phyloP scores from a whole-genome alignment of 2,888 invertebrate species.

The Caradrina kadenii region DNA sequence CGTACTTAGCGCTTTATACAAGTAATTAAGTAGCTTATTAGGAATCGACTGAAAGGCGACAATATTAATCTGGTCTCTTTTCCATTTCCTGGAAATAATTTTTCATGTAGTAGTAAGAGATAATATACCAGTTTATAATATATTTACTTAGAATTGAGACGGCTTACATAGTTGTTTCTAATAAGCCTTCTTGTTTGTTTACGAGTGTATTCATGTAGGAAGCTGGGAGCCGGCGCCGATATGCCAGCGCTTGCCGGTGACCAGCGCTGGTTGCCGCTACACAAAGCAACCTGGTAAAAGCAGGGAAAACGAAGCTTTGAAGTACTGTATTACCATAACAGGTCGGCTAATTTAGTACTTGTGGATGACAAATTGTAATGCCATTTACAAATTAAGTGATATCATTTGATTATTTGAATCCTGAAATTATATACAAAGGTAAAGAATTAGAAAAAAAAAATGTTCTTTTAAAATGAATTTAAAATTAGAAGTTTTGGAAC shows the following conservation, averaged over 20 bases:
- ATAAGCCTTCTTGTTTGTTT: slow-evolving; percentile 39
- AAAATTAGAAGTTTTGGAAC: too few relatives aligned
- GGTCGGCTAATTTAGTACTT: too few relatives aligned
- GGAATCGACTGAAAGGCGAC: slow-evolving; percentile 86
- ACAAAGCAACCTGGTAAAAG: background rate
- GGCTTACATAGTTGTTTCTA: slow-evolving; percentile 33
- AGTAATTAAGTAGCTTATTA: slow-evolving; percentile 76
- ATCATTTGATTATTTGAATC: too few relatives aligned
- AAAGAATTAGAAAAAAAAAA: too few relatives aligned
- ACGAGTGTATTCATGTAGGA: slow-evolving; percentile 3
- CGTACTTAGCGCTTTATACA: slow-evolving; percentile 80
- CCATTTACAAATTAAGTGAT: too few relatives aligned
- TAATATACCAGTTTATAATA: slow-evolving; percentile 68
- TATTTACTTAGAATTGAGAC: slow-evolving; percentile 56
- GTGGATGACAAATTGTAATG: too few relatives aligned
- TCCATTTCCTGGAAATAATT: slow-evolving; percentile 75
- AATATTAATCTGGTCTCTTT: slow-evolving; percentile 86
- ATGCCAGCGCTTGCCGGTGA: background rate
- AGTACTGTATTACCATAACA: too few relatives aligned
- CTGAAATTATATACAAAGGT: too few relatives aligned
- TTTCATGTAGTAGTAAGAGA: slow-evolving; percentile 71
- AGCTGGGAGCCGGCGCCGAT: background rate
- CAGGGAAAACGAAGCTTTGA: background rate
- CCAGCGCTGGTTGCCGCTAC: background rate
- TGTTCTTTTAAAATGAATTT: too few relatives aligned